Conservation (phyloP, 2,797 vertebrate genomes). For the Gobionotothen gibberifrons region DNA sequence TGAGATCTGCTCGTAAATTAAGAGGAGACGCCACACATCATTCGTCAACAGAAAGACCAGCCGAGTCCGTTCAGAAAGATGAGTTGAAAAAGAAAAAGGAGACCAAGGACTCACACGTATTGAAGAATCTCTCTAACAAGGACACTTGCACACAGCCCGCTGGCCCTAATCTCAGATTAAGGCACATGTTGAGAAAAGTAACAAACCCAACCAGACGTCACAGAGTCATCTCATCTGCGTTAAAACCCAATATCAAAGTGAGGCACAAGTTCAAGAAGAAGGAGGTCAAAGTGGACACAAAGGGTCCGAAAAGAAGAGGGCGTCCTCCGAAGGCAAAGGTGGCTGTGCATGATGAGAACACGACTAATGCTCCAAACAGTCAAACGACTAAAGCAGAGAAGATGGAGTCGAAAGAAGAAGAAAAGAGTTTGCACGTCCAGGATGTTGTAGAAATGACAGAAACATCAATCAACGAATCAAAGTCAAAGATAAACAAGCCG, state of each 20-base stretch:
- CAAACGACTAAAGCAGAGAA: constrained; percentile 17
- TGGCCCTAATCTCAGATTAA: constrained; percentile 41
- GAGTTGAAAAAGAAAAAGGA: constrained; percentile 20
- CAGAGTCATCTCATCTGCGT: constrained; percentile 30
- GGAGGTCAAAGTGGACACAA: constrained; percentile 20
- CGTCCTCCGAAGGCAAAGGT: constrained; percentile 50
- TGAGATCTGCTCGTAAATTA: constrained; percentile 30
- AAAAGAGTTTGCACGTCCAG: background rate
- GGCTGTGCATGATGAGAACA: constrained; percentile 34
- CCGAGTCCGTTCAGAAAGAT: constrained; percentile 4
- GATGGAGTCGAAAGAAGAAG: constrained; percentile 1
- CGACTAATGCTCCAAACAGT: background rate
- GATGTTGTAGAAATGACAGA: background rate
- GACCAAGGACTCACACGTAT: constrained; percentile 32
- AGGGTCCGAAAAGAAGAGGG: constrained; percentile 38
- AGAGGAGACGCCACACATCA: constrained; percentile 4
- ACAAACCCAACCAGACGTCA: constrained; percentile 17
- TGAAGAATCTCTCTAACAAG: constrained; percentile 60
- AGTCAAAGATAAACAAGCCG: background rate
- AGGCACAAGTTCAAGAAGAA: constrained; percentile 48
- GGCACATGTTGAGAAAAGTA: constrained; percentile 47
- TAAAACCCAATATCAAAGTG: constrained; percentile 33
- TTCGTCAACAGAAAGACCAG: background rate
- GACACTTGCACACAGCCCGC: constrained; percentile 25
- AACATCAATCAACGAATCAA: background rate